Percentiles rank a stretch among this genome's conserved stretches.
These are phyloP conservation scores for Erinaceus europaeus DNA, from an alignment of 2,113 vertebrate genomes.

Conservation along the genomic window DNA sequence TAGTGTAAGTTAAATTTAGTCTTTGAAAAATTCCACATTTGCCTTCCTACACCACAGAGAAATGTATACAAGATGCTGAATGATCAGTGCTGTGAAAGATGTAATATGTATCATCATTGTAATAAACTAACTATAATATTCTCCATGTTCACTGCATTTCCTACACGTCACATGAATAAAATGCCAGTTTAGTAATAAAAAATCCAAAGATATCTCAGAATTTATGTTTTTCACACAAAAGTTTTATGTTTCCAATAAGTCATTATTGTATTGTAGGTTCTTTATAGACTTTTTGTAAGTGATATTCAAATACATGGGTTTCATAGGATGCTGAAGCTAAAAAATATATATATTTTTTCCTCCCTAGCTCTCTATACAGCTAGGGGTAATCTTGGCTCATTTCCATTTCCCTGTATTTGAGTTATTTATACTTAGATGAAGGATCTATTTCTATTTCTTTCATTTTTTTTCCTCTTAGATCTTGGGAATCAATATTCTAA, in stretches of 20 bases:
- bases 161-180: background rate
- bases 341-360: constrained; percentile 28
- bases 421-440: constrained; percentile 7
- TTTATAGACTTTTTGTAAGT: background rate
- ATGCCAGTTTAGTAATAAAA: background rate
- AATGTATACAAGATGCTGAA: background rate
- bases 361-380: background rate
- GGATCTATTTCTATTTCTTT: constrained; percentile 10
- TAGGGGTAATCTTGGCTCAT: background rate
- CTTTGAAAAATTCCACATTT: background rate
- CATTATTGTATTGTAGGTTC: background rate
- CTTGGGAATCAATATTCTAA: constrained; percentile 24
- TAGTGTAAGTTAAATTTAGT: constrained; percentile 14
- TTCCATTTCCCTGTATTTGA: constrained; percentile 6
- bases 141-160: background rate
- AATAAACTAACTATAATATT: constrained; percentile 30
- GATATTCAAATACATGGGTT: constrained; percentile 5
- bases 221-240: constrained; percentile 4
- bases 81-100: background rate
- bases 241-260: constrained; percentile 42
- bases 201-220: constrained; percentile 18
- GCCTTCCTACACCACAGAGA: background rate
- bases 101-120: background rate
- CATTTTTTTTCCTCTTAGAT: background rate
- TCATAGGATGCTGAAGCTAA: constrained; percentile 17